These are phyloP conservation scores for Helostoma temminkii DNA, from an alignment of 2,797 vertebrate species.

Conservation along the genomic window DNA sequence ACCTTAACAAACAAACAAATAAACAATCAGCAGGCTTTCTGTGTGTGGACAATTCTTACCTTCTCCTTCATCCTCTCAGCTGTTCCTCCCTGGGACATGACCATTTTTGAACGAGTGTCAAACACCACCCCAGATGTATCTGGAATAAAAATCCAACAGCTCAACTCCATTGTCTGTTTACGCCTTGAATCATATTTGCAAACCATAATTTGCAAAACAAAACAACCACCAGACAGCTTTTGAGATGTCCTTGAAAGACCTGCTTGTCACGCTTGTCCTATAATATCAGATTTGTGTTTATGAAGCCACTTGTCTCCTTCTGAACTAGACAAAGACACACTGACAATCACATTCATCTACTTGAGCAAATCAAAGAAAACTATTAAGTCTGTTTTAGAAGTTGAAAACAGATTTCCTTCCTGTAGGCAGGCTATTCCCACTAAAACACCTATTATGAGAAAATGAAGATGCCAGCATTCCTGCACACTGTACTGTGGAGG, in stretches of 20 bases:
- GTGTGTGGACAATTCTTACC: conserved; percentile 77
- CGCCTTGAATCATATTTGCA: conserved; percentile 63
- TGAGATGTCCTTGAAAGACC: conserved; percentile 35
- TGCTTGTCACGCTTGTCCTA: neutral
- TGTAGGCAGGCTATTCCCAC: neutral
- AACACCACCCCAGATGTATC: conserved; percentile 94
- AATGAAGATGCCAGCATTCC: neutral
- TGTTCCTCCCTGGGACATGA: conserved; percentile 94
- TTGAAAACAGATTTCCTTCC: neutral
- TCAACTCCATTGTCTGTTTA: conserved; percentile 10
- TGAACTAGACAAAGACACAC: neutral
- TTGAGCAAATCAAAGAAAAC: neutral
- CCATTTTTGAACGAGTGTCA: conserved; percentile 95
- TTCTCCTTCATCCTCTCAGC: conserved; percentile 98
- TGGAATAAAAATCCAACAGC: conserved; percentile 54
- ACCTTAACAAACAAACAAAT: neutral
- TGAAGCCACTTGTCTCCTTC: neutral
- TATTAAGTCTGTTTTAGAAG: neutral
- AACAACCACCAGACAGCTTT: conserved; percentile 36
- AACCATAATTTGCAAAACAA: conserved; percentile 82
- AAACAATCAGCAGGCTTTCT: neutral
- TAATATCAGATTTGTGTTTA: neutral
- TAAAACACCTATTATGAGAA: neutral
- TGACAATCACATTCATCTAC: neutral
- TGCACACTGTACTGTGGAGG: conserved; percentile 3